Evolutionary conservation across 2,888 invertebrate genomes (phyloP).

Genomic region (Theretra japonica): DNA sequence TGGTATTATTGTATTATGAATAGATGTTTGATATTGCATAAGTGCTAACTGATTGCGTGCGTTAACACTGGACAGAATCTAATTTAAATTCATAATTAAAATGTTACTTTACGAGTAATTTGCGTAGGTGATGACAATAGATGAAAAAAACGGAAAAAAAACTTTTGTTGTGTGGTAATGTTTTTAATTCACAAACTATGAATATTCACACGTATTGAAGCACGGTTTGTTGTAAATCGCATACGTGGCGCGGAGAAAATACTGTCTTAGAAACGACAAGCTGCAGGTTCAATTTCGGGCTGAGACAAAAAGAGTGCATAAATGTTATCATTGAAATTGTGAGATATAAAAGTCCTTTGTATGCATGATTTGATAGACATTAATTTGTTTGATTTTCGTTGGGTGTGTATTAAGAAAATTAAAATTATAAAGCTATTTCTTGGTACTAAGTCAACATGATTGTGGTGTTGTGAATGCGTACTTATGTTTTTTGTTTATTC

Average conservation of each 20-base stretch:
- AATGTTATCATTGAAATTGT: no score
- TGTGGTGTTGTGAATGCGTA: not conserved
- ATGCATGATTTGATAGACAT: no score
- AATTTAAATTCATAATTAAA: slow-evolving; percentile 1
- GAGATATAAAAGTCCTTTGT: no score
- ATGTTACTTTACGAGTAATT: not conserved
- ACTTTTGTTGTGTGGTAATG: no score
- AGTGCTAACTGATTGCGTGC: not conserved
- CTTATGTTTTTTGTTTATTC: not conserved
- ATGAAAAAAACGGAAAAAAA: not conserved
- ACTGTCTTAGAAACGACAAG: no score
- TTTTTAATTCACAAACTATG: no score
- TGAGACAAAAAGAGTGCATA: no score
- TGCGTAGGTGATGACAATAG: not conserved
- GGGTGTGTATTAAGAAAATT: not conserved
- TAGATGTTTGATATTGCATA: not conserved
- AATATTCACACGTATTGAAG: no score
- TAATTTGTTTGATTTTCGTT: no score
- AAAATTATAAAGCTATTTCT: not conserved
- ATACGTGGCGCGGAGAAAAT: no score
- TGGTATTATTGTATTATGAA: slow-evolving; percentile 3
- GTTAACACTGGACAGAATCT: not conserved
- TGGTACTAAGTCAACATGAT: not conserved
- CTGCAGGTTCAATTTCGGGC: no score
- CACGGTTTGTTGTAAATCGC: no score